Base-by-base conservation (phyloP, 2,888 invertebrate species). In the Nomada lathburiana region DNA sequence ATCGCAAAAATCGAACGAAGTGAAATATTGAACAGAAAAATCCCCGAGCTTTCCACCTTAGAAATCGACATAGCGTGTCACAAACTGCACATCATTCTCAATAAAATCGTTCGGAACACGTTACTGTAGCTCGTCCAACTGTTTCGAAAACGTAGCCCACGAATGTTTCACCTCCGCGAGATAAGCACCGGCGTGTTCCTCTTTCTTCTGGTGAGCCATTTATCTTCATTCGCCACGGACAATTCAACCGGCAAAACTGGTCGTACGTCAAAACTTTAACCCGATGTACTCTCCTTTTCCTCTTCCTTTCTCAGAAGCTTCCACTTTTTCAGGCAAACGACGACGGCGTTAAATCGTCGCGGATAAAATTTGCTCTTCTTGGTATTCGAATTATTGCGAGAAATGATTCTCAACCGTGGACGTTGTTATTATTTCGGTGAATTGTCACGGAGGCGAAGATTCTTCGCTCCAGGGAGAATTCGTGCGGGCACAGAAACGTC, bases 261-360 rank as follows among this genome's bases (percentile, higher is more conserved):
- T 76, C 86, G 72, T 86, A 73, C 55, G 81, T 86, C 84, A 86
- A 84, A 86, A 86, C 76, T 81, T 86, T 69, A 60, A 60, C 76
- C 53, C 53, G 75, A 59, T 71, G 64, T 73, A 47, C 65, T 50
- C 59, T 42, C 65, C 75, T 63, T 67, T 23, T 62, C 29, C 68
- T 73, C 71, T 60, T 47, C 29, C 64, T 18, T 18, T n/a, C 47
- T 13, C 59, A 26, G 18, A 47, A 29, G 29, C 65, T 23, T 11
- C 13, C 2, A 36, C 36, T 36, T 36, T 10, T 18, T 10, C 64
- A 16, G 16, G 2, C 50, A 29, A n/a, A 42, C 62, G 29, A 59
- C 7, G 29, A 59, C 47, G 16, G 16, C 47, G 47, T 16, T 44
- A 44, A 20, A 13, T 18, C 23, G 5, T 3, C 63, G 2, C 23